Evolutionary conservation across 2,888 invertebrate species (phyloP), one percentile per base, ranked within the genome.

Genomic region (Orchestes rusci): DNA sequence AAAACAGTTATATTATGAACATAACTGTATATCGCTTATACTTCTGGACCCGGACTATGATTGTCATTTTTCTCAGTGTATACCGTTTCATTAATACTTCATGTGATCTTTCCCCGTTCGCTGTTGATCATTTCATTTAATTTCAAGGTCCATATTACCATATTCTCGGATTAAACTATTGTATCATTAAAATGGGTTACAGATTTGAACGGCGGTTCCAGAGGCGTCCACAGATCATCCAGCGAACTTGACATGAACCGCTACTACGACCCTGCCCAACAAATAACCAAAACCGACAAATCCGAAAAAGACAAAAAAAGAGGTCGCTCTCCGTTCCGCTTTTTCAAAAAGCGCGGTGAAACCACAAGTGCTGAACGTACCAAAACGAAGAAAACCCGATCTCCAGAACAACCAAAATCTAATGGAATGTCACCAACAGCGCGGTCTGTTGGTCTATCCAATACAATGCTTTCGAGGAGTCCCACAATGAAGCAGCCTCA

Each of bases 321-420:
- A 7, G 91, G 92, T 39, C 79, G 92, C 53, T 93, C 93, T 28
- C 93, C 95, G 13, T 95, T 96, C 69, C 86, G 86, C 70, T 92
- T 91, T 69, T 82, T 85, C 18, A 83, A 87, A 59, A 89, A 89
- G 65, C 77, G 84, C 29, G 64, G 64, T 4, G 71, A 75, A 35
- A 79, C 80, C 15, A 78, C 80, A 58, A 82, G 81, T 53, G 79
- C 78, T 13, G 83, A 84, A 30, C 73, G 80, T 5, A 80, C 81
- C 56, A 67, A 78, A n/a, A 81, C 80, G 55, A 69, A 77, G 0
- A 84, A 84, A 62, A 75, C 80, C 0, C 81, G 79, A 58, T 82
- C 83, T 0, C 82, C 84, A 0, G 84, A 84, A 51, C 78, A 78
- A 73, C 44, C 29, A 29, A 28, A 34, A 1, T 40, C 44, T 3